Evolutionary conservation across 2,888 invertebrate genomes (phyloP).

Genomic region (Atherix ibis): DNA sequence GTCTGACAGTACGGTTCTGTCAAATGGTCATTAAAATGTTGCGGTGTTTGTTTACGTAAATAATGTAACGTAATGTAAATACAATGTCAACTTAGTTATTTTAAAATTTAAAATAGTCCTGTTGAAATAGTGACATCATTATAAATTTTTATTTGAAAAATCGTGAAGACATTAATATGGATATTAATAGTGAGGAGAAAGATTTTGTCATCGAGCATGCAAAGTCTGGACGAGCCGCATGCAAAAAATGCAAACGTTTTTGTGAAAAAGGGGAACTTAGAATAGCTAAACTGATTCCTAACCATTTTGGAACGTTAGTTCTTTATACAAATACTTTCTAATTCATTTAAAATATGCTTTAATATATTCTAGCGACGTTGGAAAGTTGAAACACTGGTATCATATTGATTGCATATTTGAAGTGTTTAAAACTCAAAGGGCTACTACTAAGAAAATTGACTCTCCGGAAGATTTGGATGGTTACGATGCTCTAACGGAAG

Average conservation of each 20-base stretch:
- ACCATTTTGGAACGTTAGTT: constrained; percentile 31
- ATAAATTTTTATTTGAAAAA: too few relatives aligned
- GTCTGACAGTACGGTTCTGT: too few relatives aligned
- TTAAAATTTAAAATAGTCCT: too few relatives aligned
- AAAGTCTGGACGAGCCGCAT: constrained; percentile 63
- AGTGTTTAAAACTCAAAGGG: constrained; percentile 58
- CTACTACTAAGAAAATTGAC: constrained; percentile 68
- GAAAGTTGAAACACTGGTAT: constrained; percentile 73
- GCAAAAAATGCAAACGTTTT: constrained; percentile 74
- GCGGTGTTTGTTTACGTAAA: too few relatives aligned
- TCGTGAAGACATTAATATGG: too few relatives aligned
- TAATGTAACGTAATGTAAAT: too few relatives aligned
- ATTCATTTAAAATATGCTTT: neutral
- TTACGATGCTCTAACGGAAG: constrained; percentile 47
- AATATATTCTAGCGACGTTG: too few relatives aligned
- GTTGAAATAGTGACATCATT: too few relatives aligned
- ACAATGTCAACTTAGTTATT: too few relatives aligned
- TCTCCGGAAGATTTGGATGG: constrained; percentile 63
- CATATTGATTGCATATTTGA: constrained; percentile 70
- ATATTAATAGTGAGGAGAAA: constrained; percentile 28
- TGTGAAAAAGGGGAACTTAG: constrained; percentile 56
- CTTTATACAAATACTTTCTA: neutral
- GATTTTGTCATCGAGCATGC: constrained; percentile 62
- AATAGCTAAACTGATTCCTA: constrained; percentile 60
- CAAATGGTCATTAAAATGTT: too few relatives aligned